Conservation (phyloP, 2,888 invertebrate genomes). For the Didymodactylos carnosus region DNA sequence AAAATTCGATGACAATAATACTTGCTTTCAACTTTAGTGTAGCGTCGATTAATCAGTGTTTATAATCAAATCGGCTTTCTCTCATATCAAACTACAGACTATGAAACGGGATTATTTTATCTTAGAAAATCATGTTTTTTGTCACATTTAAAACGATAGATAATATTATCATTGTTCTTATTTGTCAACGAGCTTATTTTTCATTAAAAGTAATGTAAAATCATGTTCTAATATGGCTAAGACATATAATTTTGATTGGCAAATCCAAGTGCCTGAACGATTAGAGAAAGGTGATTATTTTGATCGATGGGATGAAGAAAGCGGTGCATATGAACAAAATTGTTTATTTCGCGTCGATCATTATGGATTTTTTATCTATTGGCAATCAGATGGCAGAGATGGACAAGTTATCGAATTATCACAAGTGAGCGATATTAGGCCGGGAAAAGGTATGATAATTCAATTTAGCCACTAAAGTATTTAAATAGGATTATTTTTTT, state of each 20-base stretch:
- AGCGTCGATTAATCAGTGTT: too few species aligned
- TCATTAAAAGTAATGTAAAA: too few species aligned
- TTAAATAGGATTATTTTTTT: background rate
- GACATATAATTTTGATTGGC: constrained; percentile 96
- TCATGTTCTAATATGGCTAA: too few species aligned
- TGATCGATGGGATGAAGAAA: constrained; percentile 94
- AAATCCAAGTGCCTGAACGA: constrained; percentile 70
- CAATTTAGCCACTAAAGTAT: background rate
- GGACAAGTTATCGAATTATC: constrained; percentile 93
- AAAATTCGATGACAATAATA: too few species aligned
- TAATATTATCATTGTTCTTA: too few species aligned
- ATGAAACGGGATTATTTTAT: too few species aligned
- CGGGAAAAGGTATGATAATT: constrained; percentile 39
- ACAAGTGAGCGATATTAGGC: constrained; percentile 87
- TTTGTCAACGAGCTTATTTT: too few species aligned
- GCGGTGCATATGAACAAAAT: constrained; percentile 68
- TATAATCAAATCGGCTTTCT: too few species aligned
- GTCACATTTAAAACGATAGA: too few species aligned
- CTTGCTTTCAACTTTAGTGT: too few species aligned
- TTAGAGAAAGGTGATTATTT: constrained; percentile 65
- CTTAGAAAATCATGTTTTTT: too few species aligned
- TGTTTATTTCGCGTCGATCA: constrained; percentile 83
- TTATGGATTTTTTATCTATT: constrained; percentile 90
- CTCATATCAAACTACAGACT: too few species aligned
- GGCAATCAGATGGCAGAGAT: constrained; percentile 86